phyloP scores from a whole-genome alignment of 2,888 invertebrate species.

The Caenorhabditis macrosperma region DNA sequence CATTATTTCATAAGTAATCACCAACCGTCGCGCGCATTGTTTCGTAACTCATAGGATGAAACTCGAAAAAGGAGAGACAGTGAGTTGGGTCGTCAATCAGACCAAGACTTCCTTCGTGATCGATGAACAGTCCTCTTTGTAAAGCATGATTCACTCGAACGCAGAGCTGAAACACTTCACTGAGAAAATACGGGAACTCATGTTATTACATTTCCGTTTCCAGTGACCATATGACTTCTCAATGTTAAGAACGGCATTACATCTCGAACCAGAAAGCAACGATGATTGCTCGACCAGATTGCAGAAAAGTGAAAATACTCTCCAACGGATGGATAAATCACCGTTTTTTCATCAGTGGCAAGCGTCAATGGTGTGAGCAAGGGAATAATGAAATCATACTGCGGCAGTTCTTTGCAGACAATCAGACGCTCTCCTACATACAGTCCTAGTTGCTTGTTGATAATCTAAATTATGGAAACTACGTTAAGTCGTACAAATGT shows the following conservation, averaged over 20 bases:
- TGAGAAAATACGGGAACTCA: too few species aligned
- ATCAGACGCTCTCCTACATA: constrained; percentile 48
- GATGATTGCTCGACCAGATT: constrained; percentile 41
- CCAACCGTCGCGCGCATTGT: constrained; percentile 2
- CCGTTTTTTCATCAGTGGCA: not conserved
- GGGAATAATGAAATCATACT: constrained; percentile 56
- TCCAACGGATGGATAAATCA: constrained; percentile 31
- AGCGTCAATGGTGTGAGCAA: constrained; percentile 5
- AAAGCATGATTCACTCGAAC: constrained; percentile 16
- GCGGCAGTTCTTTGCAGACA: constrained; percentile 36
- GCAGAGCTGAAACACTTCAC: constrained; percentile 25
- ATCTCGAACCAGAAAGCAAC: constrained; percentile 23
- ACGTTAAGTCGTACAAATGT: not conserved
- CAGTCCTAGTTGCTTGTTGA: constrained; percentile 35
- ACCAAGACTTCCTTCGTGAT: constrained; percentile 28
- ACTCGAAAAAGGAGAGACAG: constrained; percentile 13
- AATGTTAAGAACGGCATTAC: constrained; percentile 10
- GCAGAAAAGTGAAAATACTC: constrained; percentile 48
- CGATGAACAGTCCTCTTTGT: constrained; percentile 30
- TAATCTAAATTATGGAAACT: constrained; percentile 15
- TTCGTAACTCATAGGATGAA: constrained; percentile 16
- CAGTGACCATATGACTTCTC: constrained; percentile 17
- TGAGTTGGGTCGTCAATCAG: constrained; percentile 55
- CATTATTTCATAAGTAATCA: not conserved
- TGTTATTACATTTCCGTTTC: constrained; percentile 38